Evolutionary conservation across 2,797 vertebrate species (phyloP), one percentile per base, ranked within the genome.

Genomic region (Cetoscarus ocellatus): DNA sequence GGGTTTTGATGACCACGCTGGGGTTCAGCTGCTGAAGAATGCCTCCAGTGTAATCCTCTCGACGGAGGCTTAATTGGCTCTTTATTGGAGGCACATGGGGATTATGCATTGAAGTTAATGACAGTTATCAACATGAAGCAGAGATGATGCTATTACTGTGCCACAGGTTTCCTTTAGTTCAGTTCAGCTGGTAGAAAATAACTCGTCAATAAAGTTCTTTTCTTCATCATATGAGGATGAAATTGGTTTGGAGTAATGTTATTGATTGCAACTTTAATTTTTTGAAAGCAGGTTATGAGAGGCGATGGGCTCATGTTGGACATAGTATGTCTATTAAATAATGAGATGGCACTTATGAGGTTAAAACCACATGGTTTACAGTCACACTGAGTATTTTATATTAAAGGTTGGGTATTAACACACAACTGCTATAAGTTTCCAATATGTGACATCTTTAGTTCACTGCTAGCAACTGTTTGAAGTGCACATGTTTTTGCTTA

Each of bases 101-200:
- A 78, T 85, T 52, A 73, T 61, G 55, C n/a, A 70, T 66, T 61
- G 72, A 77, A 62, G 66, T 77, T 74, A 79, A 86, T 79, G 71
- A 67, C 75, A 73, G 62, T 67, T 73, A 77, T 84, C 72, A 56
- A 64, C 61, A 55, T 34, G 11, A 61, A 77, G 56, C 73, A 66
- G 82, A 75, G 59, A 63, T 1, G 60, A 70, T 80, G 67, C 54
- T 72, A 61, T 38, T 61, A 18, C 52, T 66, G 56, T 51, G 66
- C 62, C 67, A 27, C 65, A 60, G 52, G 70, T 75, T 75, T 52
- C 47, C 49, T 40, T 3, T 51, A 34, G 36, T 58, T 43, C 43
- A 8, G 43, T 65, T 75, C 55, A 57, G 59, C 61, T 73, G 45
- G 17, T 66, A 34, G 38, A 65, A 44, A 58, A 50, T 47, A 52